A percentile compares a stretch with the other conserved stretches of the same genome.
phyloP scores from a whole-genome alignment of 2,113 vertebrate genomes.

The Setophaga petechia region DNA sequence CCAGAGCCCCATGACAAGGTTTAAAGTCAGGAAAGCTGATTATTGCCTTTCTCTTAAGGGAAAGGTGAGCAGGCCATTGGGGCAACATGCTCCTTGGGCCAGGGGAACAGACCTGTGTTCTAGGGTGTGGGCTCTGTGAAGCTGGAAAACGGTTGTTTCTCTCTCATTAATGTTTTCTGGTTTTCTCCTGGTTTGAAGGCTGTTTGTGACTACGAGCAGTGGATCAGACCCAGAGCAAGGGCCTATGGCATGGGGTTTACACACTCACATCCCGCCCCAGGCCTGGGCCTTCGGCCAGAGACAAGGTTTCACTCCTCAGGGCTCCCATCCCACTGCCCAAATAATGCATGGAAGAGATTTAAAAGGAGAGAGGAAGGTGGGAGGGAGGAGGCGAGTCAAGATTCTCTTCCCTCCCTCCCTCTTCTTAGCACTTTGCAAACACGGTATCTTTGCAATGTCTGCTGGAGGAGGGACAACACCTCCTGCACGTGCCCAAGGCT shows the following conservation, averaged over 20 bases:
- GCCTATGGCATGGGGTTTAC: background rate
- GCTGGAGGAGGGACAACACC: background rate
- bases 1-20: rapidly evolving
- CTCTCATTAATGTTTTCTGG: background rate
- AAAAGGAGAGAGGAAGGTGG: conserved; percentile 1
- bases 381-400: background rate
- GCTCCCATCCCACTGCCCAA: background rate
- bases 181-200: background rate
- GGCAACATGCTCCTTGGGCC: background rate
- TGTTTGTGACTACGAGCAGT: background rate
- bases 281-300: conserved; percentile 8
- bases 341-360: background rate
- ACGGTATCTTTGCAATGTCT: background rate
- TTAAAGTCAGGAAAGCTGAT: conserved; percentile 10
- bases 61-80: background rate
- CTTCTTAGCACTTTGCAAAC: background rate
- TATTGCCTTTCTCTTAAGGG: background rate
- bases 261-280: background rate
- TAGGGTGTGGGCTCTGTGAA: background rate
- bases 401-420: background rate
- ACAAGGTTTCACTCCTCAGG: background rate
- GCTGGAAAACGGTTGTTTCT: background rate
- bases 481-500: background rate
- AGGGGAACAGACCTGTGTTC: background rate
- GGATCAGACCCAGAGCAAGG: background rate